Conservation (phyloP, 2,888 invertebrate species). For the Caenorhabditis macrosperma region DNA sequence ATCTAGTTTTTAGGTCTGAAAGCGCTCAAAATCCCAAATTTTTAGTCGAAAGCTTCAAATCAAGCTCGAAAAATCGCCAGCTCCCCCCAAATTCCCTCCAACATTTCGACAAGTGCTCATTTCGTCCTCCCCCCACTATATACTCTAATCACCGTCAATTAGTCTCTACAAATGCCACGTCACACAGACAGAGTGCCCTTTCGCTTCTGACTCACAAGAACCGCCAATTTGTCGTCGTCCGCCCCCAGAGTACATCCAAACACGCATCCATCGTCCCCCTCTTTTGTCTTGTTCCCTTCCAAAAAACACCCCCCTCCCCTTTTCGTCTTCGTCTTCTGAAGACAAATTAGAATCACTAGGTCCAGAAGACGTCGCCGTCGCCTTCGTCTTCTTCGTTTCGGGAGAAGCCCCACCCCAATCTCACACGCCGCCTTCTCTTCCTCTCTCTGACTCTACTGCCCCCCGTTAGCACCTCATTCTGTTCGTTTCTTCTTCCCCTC, state of each 20-base stretch:
- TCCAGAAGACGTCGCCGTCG: conserved; percentile 13
- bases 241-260: conserved; percentile 17
- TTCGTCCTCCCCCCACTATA: too few relatives aligned
- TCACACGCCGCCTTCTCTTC: conserved; percentile 21
- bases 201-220: background rate
- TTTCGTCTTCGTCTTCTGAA: background rate
- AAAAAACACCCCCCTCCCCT: background rate
- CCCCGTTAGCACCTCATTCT: conserved; percentile 1
- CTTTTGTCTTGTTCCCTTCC: background rate
- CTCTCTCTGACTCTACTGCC: background rate
- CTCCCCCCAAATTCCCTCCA: background rate
- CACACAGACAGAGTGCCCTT: background rate
- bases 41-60: too few relatives aligned
- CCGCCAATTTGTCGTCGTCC: background rate
- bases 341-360: conserved; percentile 36
- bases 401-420: background rate
- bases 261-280: background rate
- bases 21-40: too few relatives aligned
- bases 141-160: too few relatives aligned
- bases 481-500: background rate
- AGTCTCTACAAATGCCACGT: conserved; percentile 1
- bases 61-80: background rate
- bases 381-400: background rate
- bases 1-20: too few relatives aligned
- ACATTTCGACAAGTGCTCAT: background rate